These are phyloP conservation scores for Schizothorax lantsangensis DNA, from an alignment of 2,797 vertebrate species.

Conservation along the genomic window DNA sequence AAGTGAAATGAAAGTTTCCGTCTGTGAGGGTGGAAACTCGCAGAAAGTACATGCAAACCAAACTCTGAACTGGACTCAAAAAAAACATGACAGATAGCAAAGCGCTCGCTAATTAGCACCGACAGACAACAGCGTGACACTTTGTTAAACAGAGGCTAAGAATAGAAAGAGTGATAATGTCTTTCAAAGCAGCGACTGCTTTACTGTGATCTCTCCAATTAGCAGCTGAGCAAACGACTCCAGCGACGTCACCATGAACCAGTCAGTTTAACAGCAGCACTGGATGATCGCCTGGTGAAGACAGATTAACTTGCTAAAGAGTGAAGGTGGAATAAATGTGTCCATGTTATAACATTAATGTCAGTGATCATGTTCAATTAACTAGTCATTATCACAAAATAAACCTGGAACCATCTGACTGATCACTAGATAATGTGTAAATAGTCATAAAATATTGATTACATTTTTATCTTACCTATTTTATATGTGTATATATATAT, in stretches of 20 bases:
- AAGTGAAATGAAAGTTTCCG: background rate
- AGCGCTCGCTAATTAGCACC: background rate
- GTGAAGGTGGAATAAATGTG: background rate
- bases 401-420: too few relatives aligned
- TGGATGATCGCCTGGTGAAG: too few relatives aligned
- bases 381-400: too few relatives aligned
- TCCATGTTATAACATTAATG: too few relatives aligned
- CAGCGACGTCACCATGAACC: background rate
- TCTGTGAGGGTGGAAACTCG: background rate
- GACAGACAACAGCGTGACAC: background rate
- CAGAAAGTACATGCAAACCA: constrained; percentile 7
- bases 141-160: constrained; percentile 32
- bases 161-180: constrained; percentile 37
- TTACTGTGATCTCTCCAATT: constrained; percentile 38
- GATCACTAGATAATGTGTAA: too few relatives aligned
- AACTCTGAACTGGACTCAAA: background rate
- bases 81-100: background rate
- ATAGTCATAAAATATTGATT: too few relatives aligned
- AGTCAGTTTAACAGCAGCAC: background rate
- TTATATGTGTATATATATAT: too few relatives aligned
- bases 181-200: constrained; percentile 8
- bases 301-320: background rate
- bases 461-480: too few relatives aligned
- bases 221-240: constrained; percentile 26
- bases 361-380: too few relatives aligned